Conservation (phyloP, 2,888 invertebrate genomes). For the Adela reaumurella region DNA sequence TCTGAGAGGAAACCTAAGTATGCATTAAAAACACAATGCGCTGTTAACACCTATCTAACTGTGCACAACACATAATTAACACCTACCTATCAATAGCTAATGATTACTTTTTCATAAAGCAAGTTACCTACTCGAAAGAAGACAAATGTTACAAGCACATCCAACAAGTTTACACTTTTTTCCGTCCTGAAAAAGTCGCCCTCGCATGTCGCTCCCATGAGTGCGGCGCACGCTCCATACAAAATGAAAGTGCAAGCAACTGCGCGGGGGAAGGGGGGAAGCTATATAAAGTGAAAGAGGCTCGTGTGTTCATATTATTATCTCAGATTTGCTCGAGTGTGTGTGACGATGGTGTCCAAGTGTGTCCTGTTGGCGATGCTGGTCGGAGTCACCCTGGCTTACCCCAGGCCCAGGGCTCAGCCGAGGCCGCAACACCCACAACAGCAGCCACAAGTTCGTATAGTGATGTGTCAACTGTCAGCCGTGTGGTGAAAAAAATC, state of each 20-base stretch:
- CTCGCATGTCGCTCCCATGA: not conserved
- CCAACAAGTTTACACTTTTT: too few species aligned
- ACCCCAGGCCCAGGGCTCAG: constrained; percentile 23
- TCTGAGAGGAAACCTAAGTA: too few species aligned
- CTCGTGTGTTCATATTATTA: constrained; percentile 22
- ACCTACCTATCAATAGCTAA: too few species aligned
- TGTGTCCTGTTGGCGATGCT: constrained; percentile 36
- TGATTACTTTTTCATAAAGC: too few species aligned
- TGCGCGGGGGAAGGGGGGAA: constrained; percentile 34
- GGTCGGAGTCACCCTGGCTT: constrained; percentile 32
- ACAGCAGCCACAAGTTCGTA: constrained; percentile 32
- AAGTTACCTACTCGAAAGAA: too few species aligned
- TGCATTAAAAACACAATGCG: too few species aligned
- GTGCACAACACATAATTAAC: too few species aligned
- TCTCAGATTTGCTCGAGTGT: constrained; percentile 16
- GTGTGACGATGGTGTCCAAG: constrained; percentile 39
- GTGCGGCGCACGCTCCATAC: not conserved
- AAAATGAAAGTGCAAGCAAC: constrained; percentile 3
- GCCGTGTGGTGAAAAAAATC: too few species aligned
- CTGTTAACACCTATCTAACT: too few species aligned
- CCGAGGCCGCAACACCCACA: constrained; percentile 30
- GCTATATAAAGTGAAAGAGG: constrained; percentile 45
- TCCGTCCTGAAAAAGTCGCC: too few species aligned
- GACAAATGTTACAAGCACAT: too few species aligned
- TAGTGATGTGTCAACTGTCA: too few species aligned